phyloP scores from a whole-genome alignment of 2,113 vertebrate species.

The Gnathonemus longibarbis region DNA sequence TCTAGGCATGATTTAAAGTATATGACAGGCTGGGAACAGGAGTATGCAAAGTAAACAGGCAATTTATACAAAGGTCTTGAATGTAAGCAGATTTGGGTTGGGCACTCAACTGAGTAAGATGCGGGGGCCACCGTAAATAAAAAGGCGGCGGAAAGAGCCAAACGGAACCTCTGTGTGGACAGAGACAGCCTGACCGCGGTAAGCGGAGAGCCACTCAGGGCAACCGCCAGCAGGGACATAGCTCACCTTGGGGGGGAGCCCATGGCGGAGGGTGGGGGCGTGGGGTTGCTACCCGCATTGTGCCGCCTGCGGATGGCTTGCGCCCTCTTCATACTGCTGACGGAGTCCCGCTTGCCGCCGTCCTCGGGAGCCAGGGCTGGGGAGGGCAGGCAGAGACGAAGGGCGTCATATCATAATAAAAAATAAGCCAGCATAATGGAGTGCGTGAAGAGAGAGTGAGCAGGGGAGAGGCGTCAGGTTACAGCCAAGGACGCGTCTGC shows the following conservation, averaged over 20 bases:
- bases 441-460: background rate
- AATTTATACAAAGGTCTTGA: background rate
- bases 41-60: background rate
- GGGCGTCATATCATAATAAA: background rate
- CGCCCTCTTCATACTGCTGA: constrained; percentile 72
- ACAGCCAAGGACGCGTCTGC: background rate
- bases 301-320: constrained; percentile 81
- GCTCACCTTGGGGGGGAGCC: constrained; percentile 77
- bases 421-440: background rate
- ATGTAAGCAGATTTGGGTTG: background rate
- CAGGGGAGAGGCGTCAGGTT: background rate
- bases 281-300: constrained; percentile 84
- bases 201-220: background rate
- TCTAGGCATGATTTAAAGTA: background rate
- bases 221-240: background rate
- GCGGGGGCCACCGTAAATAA: background rate
- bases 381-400: background rate
- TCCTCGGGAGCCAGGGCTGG: constrained; percentile 57
- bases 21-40: background rate
- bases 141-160: background rate
- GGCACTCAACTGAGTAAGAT: background rate
- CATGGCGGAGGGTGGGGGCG: constrained; percentile 79
- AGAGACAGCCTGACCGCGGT: background rate
- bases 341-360: constrained; percentile 63
- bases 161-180: background rate